Evolutionary conservation across 2,797 vertebrate species (phyloP).

Genomic region (Fratercula arctica): DNA sequence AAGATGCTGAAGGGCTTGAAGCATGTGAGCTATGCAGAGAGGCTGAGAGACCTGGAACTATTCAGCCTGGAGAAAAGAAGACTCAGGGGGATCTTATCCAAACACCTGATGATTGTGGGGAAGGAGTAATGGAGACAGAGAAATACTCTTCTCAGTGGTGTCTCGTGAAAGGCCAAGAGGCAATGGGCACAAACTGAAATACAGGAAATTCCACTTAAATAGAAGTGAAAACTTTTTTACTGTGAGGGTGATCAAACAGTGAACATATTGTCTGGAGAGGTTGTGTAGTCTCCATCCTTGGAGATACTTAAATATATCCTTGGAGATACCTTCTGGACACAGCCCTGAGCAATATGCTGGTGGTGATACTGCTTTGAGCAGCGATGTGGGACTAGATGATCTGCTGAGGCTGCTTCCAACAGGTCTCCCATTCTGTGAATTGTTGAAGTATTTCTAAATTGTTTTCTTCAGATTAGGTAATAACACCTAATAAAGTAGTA

Average conservation of each 20-base stretch:
- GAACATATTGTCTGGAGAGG: background rate
- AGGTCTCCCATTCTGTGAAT: background rate
- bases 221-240: background rate
- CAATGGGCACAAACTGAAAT: background rate
- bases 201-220: background rate
- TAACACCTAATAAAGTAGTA: background rate
- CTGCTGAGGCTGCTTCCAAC: background rate
- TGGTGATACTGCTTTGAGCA: background rate
- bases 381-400: background rate
- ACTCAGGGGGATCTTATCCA: background rate
- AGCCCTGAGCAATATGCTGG: background rate
- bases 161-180: background rate
- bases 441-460: background rate
- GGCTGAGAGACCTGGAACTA: background rate
- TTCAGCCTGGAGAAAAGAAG: background rate
- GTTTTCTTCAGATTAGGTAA: background rate
- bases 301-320: background rate
- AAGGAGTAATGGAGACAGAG: background rate
- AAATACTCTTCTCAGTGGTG: background rate
- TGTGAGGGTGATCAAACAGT: background rate
- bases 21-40: background rate
- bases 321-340: background rate
- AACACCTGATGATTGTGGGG: background rate
- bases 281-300: background rate
- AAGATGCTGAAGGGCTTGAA: background rate